phyloP scores from a whole-genome alignment of 2,888 invertebrate genomes.

The Chloroclystis v-ata region DNA sequence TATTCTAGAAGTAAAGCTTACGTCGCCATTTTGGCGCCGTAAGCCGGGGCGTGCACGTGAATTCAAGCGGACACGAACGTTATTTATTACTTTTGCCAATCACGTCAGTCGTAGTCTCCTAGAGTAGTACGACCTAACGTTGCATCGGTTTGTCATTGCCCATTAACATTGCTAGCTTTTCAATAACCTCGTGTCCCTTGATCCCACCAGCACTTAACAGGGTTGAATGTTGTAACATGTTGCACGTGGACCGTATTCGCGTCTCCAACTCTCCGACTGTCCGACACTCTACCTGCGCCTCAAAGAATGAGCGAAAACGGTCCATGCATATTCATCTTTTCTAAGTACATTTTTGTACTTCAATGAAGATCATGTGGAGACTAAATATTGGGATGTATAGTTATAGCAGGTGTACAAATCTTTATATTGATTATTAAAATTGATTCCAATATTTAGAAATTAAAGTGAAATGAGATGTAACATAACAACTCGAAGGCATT shows the following conservation, averaged over 20 bases:
- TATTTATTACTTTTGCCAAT: conserved; percentile 45
- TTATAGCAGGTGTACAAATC: conserved; percentile 73
- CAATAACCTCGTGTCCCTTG: conserved; percentile 74
- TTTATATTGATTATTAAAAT: conserved; percentile 65
- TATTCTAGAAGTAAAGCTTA: conserved; percentile 28
- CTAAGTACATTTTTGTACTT: conserved; percentile 48
- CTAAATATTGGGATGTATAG: conserved; percentile 71
- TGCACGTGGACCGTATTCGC: conserved; percentile 60
- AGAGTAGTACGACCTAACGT: conserved; percentile 50
- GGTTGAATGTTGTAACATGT: conserved; percentile 70
- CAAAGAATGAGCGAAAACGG: conserved; percentile 45
- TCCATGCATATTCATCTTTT: conserved; percentile 45
- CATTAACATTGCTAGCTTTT: conserved; percentile 64
- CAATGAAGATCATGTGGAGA: conserved; percentile 58
- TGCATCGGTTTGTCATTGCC: conserved; percentile 54
- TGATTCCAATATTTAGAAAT: conserved; percentile 74
- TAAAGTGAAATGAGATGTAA: conserved; percentile 54
- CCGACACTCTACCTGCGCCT: conserved; percentile 18
- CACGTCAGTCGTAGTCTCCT: conserved; percentile 44
- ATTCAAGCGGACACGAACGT: conserved; percentile 72
- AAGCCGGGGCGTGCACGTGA: conserved; percentile 54
- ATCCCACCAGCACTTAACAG: conserved; percentile 69
- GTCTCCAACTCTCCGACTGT: conserved; percentile 28
- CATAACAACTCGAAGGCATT: conserved; percentile 67
- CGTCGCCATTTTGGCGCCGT: conserved; percentile 41